phyloP scores from a whole-genome alignment of 2,888 invertebrate genomes.

The Elysia crispata region DNA sequence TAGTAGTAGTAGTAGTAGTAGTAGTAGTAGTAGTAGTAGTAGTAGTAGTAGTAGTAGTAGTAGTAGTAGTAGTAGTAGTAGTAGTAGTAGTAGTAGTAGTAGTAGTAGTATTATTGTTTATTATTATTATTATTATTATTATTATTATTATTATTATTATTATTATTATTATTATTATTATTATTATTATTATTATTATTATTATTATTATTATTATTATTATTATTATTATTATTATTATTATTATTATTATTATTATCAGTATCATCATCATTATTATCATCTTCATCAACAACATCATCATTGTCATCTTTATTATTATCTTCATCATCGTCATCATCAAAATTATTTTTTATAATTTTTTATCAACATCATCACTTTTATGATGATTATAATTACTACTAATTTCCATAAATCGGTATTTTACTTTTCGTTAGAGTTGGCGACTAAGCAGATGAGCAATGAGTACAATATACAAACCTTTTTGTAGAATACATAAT shows the following conservation, averaged over 20 bases:
- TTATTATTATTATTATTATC: not conserved
- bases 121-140: constrained; percentile 3
- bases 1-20: constrained; percentile 6
- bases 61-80: not conserved
- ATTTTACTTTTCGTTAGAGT: no score
- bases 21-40: constrained; percentile 13
- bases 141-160: constrained; percentile 1
- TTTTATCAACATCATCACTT: no score
- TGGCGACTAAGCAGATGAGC: no score
- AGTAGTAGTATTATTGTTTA: not conserved
- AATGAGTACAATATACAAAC: no score
- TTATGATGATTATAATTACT: no score
- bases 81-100: constrained; percentile 23
- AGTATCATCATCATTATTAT: constrained; percentile 14
- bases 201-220: constrained; percentile 17
- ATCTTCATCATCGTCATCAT: constrained; percentile 17
- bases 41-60: constrained; percentile 15
- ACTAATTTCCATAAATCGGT: no score
- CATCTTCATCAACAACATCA: not conserved
- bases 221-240: constrained; percentile 5
- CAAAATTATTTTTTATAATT: not conserved
- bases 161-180: constrained; percentile 18
- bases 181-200: constrained; percentile 11
- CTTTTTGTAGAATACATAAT: no score
- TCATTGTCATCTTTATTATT: constrained; percentile 25